A percentile compares a stretch with the other conserved stretches of the same genome.
phyloP scores from a whole-genome alignment of 2,113 vertebrate genomes.

The Dipodomys spectabilis region DNA sequence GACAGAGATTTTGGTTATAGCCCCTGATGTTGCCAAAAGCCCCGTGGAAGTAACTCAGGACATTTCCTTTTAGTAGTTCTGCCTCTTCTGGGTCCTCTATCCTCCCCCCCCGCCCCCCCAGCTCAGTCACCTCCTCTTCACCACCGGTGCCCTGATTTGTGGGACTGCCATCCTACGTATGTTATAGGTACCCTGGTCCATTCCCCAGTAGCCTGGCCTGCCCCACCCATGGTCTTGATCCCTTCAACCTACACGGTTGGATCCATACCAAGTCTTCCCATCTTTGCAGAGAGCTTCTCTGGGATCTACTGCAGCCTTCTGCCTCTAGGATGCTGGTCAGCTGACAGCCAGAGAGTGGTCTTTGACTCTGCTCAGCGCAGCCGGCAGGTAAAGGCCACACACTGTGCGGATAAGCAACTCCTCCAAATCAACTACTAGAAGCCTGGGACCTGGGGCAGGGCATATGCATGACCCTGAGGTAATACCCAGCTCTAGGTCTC shows the following conservation, averaged over 20 bases:
- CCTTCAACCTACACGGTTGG: background rate
- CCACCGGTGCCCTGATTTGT: background rate
- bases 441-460: background rate
- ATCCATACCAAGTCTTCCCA: background rate
- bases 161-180: background rate
- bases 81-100: background rate
- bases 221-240: background rate
- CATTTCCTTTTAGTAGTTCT: background rate
- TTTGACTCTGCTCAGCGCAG: slow-evolving; percentile 91
- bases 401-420: background rate
- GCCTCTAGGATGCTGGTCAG: slow-evolving; percentile 93
- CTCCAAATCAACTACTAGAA: background rate
- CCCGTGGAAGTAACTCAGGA: background rate
- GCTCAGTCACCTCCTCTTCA: background rate
- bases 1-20: background rate
- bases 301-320: slow-evolving; percentile 91
- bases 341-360: slow-evolving; percentile 92
- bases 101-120: background rate
- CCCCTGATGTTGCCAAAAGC: background rate
- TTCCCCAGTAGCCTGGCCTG: background rate
- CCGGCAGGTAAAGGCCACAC: slow-evolving; percentile 85
- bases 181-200: background rate
- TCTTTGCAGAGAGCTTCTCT: slow-evolving; percentile 86
- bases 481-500: background rate
- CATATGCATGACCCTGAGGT: accelerated